Evolutionary conservation across 2,797 vertebrate genomes (phyloP).

Genomic region (Melanotaenia maccullochi): DNA sequence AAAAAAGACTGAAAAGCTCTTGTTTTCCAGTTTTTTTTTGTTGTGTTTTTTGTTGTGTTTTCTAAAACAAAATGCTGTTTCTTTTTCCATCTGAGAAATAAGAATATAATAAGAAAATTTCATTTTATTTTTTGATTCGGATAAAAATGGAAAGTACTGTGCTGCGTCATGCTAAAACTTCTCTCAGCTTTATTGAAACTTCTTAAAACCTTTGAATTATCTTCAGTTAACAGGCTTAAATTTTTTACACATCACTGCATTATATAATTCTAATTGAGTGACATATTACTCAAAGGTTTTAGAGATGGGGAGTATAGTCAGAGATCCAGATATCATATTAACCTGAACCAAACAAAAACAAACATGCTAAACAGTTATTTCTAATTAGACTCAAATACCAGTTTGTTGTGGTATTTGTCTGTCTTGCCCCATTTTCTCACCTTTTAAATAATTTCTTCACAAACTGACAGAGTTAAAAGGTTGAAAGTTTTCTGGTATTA

Average conservation of each 20-base stretch:
- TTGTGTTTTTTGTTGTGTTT: no score
- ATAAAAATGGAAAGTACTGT: no score
- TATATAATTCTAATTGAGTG: neutral
- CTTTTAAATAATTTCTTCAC: constrained; percentile 9
- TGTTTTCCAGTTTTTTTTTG: no score
- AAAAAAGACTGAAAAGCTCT: no score
- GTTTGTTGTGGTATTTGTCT: neutral
- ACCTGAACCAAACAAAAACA: neutral
- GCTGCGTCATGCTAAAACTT: no score
- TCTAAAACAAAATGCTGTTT: no score
- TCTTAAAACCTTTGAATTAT: neutral
- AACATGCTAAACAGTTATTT: neutral
- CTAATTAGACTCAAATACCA: neutral
- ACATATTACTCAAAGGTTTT: neutral
- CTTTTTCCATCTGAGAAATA: no score
- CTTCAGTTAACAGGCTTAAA: neutral
- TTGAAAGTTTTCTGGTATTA: constrained; percentile 49
- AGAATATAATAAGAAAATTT: no score
- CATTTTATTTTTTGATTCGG: no score
- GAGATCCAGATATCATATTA: neutral
- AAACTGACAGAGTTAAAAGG: constrained; percentile 28
- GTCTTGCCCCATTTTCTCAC: neutral
- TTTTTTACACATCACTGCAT: neutral
- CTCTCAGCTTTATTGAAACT: no score
- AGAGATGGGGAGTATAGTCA: neutral